A percentile compares a stretch with the other conserved stretches of the same genome.
Conservation (phyloP, 2,797 vertebrate species). For the Mycteria americana region DNA sequence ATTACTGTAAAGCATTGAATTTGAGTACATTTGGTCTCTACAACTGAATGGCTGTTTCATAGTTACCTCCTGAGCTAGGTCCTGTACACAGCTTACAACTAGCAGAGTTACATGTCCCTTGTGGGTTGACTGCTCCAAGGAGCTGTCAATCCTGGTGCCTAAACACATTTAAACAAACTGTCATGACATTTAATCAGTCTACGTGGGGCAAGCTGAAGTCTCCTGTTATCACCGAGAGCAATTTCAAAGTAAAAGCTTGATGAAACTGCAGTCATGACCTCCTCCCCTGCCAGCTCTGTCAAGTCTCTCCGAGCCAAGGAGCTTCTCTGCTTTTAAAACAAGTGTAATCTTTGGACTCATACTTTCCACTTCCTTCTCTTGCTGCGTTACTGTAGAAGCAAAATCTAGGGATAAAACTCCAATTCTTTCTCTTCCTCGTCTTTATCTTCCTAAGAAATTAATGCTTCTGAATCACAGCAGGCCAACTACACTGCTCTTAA, state of each 20-base stretch:
- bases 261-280: not conserved
- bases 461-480: not conserved
- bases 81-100: not conserved
- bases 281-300: not conserved
- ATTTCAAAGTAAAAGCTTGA: not conserved
- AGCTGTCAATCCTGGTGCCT: not conserved
- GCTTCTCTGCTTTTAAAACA: not conserved
- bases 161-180: not conserved
- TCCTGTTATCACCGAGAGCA: not conserved
- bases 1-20: not conserved
- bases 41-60: not conserved
- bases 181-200: not conserved
- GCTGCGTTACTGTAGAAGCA: not conserved
- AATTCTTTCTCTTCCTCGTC: not conserved
- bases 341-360: fast-evolving
- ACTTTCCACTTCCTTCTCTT: not conserved
- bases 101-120: not conserved
- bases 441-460: not conserved
- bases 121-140: not conserved
- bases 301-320: not conserved
- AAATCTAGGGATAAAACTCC: not conserved
- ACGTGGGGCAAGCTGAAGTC: not conserved
- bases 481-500: fast-evolving
- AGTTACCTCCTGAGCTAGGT: not conserved
- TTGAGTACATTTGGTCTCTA: not conserved